Evolutionary conservation across 2,113 vertebrate genomes (phyloP).

Genomic region (Oncorhynchus masou): DNA sequence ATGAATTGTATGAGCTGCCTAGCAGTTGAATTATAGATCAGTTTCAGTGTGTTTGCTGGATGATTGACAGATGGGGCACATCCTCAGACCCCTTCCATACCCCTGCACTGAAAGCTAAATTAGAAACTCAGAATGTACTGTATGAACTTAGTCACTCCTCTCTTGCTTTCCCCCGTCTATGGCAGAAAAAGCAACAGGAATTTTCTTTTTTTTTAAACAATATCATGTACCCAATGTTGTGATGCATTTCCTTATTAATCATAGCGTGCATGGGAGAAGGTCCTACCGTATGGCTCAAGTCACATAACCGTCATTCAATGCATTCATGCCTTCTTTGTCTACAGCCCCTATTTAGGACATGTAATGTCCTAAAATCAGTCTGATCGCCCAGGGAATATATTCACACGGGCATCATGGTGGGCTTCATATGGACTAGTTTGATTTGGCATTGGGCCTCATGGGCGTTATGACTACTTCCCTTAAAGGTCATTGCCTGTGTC

Average conservation of each 20-base stretch:
- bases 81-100: conserved; percentile 62
- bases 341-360: conserved; percentile 38
- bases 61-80: conserved; percentile 72
- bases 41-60: conserved; percentile 61
- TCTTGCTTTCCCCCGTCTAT: conserved; percentile 7
- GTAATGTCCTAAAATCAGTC: conserved; percentile 18
- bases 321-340: too few species aligned
- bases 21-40: conserved; percentile 74
- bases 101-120: conserved; percentile 67
- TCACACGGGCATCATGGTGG: conserved; percentile 5
- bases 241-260: conserved; percentile 45
- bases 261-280: conserved; percentile 50
- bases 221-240: conserved; percentile 40
- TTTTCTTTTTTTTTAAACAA: conserved; percentile 58
- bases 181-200: conserved; percentile 52
- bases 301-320: conserved; percentile 51
- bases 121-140: conserved; percentile 55
- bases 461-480: not conserved
- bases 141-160: conserved; percentile 51
- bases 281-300: conserved; percentile 29
- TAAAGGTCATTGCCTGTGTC: not conserved
- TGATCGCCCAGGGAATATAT: conserved; percentile 21
- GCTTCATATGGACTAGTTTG: conserved; percentile 11
- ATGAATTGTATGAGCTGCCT: conserved; percentile 71
- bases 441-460: not conserved